These are phyloP conservation scores for Astyanax mexicanus DNA, from an alignment of 2,797 vertebrate species.

Conservation along the genomic window DNA sequence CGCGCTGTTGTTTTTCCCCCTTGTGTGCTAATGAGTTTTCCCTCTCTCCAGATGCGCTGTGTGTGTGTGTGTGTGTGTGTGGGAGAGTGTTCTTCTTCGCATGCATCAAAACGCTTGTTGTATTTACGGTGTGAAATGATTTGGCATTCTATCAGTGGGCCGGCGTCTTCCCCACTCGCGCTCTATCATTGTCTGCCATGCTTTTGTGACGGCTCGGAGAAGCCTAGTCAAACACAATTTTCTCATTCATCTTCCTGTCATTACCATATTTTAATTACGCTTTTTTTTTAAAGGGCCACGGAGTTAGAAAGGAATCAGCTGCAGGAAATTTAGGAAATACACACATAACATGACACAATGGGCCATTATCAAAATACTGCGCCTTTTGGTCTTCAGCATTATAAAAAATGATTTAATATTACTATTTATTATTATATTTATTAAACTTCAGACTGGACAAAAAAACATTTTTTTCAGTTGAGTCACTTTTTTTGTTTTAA, in stretches of 20 bases:
- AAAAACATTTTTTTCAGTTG: no score
- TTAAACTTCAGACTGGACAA: no score
- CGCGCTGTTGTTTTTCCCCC: constrained; percentile 25
- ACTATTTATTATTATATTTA: no score
- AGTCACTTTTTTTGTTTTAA: no score
- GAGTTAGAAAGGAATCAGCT: constrained; percentile 83
- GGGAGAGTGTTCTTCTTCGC: constrained; percentile 67
- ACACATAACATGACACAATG: no score
- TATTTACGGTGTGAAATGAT: constrained; percentile 80
- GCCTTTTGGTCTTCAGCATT: no score
- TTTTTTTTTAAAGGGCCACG: constrained; percentile 78
- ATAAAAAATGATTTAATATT: no score
- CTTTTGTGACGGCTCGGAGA: constrained; percentile 60
- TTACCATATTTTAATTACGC: constrained; percentile 85
- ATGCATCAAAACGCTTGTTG: constrained; percentile 75
- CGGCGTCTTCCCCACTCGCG: constrained; percentile 61
- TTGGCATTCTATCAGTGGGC: constrained; percentile 79
- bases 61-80: constrained; percentile 29
- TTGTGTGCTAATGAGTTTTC: constrained; percentile 61
- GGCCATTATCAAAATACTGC: no score
- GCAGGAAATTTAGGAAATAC: constrained; percentile 72
- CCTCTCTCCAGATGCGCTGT: constrained; percentile 57
- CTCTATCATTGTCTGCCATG: constrained; percentile 63
- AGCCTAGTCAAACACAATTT: constrained; percentile 78
- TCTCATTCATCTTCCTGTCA: constrained; percentile 83